Evolutionary conservation across 2,113 vertebrate genomes (phyloP).

Genomic region (Globicephala melas): DNA sequence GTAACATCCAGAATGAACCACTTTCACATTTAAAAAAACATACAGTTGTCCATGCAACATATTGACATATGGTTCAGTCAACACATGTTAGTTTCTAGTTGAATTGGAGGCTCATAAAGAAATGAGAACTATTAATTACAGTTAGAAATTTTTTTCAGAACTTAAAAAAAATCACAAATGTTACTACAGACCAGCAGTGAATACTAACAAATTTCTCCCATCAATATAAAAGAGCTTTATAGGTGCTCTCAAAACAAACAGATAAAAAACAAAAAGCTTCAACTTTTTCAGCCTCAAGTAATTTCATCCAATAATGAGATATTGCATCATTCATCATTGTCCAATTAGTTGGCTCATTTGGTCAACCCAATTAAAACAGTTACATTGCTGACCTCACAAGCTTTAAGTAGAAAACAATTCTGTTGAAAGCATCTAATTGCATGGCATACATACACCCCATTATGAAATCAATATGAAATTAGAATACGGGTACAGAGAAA

Average conservation of each 20-base stretch:
- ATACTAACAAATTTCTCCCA: neutral
- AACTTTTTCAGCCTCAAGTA: neutral
- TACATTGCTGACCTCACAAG: neutral
- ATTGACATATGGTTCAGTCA: neutral
- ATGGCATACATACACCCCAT: neutral
- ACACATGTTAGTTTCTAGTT: neutral
- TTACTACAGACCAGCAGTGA: neutral
- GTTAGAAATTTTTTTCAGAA: neutral
- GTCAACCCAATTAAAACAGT: conserved; percentile 1
- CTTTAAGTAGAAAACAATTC: conserved; percentile 3
- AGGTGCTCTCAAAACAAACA: neutral
- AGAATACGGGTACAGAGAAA: neutral
- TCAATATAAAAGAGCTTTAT: neutral
- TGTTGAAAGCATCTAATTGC: conserved; percentile 41
- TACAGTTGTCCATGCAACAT: neutral
- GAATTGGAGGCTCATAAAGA: neutral
- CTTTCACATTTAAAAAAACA: neutral
- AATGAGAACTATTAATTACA: neutral
- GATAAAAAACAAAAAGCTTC: neutral
- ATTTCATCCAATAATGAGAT: neutral
- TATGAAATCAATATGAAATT: conserved; percentile 52
- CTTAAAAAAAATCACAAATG: neutral
- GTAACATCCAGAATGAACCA: neutral
- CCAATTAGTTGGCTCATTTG: neutral
- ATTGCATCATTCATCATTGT: neutral